phyloP scores from a whole-genome alignment of 2,888 invertebrate species.

The Colletes collaris region DNA sequence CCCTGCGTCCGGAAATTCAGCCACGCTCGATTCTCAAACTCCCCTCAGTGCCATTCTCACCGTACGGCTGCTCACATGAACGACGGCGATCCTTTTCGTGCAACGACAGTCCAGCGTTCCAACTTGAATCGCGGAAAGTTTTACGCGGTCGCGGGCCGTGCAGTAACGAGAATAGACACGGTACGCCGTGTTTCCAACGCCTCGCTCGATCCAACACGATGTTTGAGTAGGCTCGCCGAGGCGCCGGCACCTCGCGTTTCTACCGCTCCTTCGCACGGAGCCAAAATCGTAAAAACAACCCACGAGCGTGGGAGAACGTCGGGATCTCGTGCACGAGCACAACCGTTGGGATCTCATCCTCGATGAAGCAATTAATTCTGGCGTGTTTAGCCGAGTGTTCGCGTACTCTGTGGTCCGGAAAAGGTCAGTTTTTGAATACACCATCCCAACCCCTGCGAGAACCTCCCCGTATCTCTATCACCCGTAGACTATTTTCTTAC shows the following conservation, averaged over 20 bases:
- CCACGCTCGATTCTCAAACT: slow-evolving; percentile 78
- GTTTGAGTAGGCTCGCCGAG: slow-evolving; percentile 8
- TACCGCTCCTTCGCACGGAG: neutral
- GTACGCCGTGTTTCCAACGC: neutral
- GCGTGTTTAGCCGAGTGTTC: neutral
- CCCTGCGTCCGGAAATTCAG: slow-evolving; percentile 79
- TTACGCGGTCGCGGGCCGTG: slow-evolving; percentile 19
- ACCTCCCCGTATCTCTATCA: too few species aligned
- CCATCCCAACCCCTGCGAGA: neutral
- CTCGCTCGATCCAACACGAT: slow-evolving; percentile 2
- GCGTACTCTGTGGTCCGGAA: neutral
- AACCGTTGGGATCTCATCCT: slow-evolving; percentile 20
- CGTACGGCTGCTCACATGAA: slow-evolving; percentile 72
- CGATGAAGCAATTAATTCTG: slow-evolving; percentile 3
- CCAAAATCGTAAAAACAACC: neutral
- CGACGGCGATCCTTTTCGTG: slow-evolving; percentile 24
- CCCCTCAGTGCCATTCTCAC: slow-evolving; percentile 78
- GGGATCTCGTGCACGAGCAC: neutral
- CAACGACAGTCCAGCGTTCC: slow-evolving; percentile 30
- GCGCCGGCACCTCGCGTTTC: slow-evolving; percentile 27
- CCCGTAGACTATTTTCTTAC: neutral
- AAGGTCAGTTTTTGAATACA: slow-evolving; percentile 33
- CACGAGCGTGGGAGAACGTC: slow-evolving; percentile 19
- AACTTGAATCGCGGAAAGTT: neutral
- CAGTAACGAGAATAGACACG: slow-evolving; percentile 12